A percentile compares a stretch with the other conserved stretches of the same genome.
Conservation (phyloP, 1,140 invertebrate genomes). For the Alviniconcha marisindica region DNA sequence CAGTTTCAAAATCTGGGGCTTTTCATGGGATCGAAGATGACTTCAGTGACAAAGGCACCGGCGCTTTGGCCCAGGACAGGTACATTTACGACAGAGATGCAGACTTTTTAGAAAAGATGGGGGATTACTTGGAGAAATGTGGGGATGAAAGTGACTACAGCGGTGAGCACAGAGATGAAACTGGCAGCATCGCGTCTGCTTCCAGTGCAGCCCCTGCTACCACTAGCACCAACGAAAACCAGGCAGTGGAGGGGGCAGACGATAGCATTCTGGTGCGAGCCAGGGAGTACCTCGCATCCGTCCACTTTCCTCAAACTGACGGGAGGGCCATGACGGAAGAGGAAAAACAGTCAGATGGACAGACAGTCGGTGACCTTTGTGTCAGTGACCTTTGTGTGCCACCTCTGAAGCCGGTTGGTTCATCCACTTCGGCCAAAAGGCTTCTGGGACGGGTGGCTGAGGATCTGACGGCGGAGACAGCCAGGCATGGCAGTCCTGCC, state of each 20-base stretch:
- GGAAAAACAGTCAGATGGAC: background rate
- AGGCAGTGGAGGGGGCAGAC: constrained; percentile 24
- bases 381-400: too few species aligned
- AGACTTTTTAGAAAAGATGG: constrained; percentile 24
- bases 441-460: constrained; percentile 3
- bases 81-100: background rate
- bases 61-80: background rate
- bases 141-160: constrained; percentile 28
- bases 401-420: background rate
- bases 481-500: constrained; percentile 14
- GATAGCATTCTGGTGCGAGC: constrained; percentile 29
- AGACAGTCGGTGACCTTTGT: too few species aligned
- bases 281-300: constrained; percentile 1
- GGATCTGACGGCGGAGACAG: background rate
- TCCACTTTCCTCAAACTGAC: background rate
- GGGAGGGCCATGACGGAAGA: background rate
- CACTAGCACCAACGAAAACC: background rate
- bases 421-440: constrained; percentile 7
- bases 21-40: background rate
- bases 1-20: background rate
- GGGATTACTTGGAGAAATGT: constrained; percentile 41
- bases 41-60: background rate
- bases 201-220: background rate
- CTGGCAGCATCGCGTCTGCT: background rate
- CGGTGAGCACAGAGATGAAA: background rate